Evolutionary conservation across 2,797 vertebrate genomes (phyloP).

Genomic region (Acanthornis magna): DNA sequence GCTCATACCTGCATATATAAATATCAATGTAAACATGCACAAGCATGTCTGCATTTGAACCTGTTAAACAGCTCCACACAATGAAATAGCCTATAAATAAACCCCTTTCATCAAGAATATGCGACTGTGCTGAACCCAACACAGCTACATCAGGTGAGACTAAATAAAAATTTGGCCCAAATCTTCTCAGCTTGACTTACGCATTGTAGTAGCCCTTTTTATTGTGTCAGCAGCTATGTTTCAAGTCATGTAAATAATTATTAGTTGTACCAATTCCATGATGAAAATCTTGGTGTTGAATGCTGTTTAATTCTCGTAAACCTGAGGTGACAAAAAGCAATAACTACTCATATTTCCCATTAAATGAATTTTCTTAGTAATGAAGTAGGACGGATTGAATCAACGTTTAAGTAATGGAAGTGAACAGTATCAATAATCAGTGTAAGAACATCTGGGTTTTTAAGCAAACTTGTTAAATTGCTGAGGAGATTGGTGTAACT

Average conservation of each 20-base stretch:
- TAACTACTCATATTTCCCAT: not conserved
- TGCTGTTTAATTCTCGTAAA: not conserved
- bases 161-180: not conserved
- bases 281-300: not conserved
- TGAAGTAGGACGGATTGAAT: not conserved
- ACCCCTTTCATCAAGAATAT: accelerated
- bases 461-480: not conserved
- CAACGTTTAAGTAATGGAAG: not conserved
- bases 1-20: not conserved
- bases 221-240: not conserved
- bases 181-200: not conserved
- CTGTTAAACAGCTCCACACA: not conserved
- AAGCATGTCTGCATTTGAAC: not conserved
- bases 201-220: not conserved
- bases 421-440: not conserved
- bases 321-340: not conserved
- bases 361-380: not conserved
- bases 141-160: not conserved
- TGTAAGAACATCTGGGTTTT: not conserved
- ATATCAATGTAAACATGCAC: not conserved
- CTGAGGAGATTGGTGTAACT: not conserved
- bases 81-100: not conserved
- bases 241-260: not conserved
- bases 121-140: not conserved
- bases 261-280: not conserved